Conservation (phyloP, 1,140 invertebrate species). For the Drosophila teissieri region DNA sequence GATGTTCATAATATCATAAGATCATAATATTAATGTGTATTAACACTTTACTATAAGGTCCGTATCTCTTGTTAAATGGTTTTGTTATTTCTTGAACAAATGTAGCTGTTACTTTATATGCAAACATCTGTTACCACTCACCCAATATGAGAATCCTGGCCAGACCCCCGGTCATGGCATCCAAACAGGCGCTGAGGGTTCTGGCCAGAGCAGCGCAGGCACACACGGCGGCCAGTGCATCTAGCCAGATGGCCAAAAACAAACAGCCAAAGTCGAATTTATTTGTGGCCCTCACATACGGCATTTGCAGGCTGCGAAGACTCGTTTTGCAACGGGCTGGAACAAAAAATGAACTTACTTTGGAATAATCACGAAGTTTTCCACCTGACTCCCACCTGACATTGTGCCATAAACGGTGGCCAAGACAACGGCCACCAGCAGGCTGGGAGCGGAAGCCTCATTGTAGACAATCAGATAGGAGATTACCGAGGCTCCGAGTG, state of each 20-base stretch:
- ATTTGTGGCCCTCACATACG: slow-evolving; percentile 82
- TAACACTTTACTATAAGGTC: too few relatives aligned
- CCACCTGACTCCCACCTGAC: slow-evolving; percentile 53
- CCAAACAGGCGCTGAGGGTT: slow-evolving; percentile 87
- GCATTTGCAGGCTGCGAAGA: slow-evolving; percentile 76
- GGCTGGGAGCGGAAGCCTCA: slow-evolving; percentile 68
- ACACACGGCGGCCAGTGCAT: slow-evolving; percentile 86
- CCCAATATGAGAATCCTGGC: slow-evolving; percentile 85
- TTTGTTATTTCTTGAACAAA: neutral
- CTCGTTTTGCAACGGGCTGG: slow-evolving; percentile 75
- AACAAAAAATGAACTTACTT: neutral
- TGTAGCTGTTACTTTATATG: neutral
- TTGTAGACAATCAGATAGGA: slow-evolving; percentile 79
- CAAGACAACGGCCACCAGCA: slow-evolving; percentile 69
- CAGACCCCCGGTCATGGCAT: slow-evolving; percentile 87
- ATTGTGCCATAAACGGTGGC: slow-evolving; percentile 69
- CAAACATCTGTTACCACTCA: slow-evolving; percentile 1
- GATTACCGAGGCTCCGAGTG: slow-evolving; percentile 72
- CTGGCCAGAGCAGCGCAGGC: slow-evolving; percentile 88
- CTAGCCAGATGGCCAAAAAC: slow-evolving; percentile 88
- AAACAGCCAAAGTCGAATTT: slow-evolving; percentile 83
- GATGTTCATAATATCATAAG: too few relatives aligned
- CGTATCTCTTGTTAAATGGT: too few relatives aligned
- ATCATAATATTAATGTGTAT: too few relatives aligned
- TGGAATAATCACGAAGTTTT: neutral